Base-by-base conservation (phyloP, 2,888 invertebrate genomes). In the Melipona bicolor region DNA sequence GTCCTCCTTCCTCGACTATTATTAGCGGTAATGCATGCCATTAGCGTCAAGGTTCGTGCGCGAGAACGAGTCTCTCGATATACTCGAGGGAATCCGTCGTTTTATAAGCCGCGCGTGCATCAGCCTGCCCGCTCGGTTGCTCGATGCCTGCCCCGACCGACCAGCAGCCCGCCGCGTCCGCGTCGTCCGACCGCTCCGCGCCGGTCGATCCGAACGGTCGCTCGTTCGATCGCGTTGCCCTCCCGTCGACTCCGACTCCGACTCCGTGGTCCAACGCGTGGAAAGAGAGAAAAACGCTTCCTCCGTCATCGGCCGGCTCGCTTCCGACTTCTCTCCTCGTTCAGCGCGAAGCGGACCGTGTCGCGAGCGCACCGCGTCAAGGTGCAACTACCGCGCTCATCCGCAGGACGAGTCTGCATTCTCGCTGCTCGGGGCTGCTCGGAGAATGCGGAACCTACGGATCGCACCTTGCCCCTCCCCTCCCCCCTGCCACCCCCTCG, bases 1-100 rank as follows among this genome's bases (percentile, higher is more conserved):
- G 9, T 80, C 52, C 73, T 81, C 76, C 68, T 78, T 72, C 81
- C 81, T 77, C 85, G 87, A 91, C 88, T 90, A 91, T 92, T 92
- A 91, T 92, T 91, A 92, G 90, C 90, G 88, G 90, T 92, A 92
- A 92, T 92, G 91, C 91, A 92, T 92, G 91, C 90, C 90, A 92
- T 93, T 93, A 93, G 89, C 92, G 93, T 92, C 91, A 91, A 92
- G 92, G 92, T 91, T 91, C 90, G 90, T 90, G 91, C 89, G 83
- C 88, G 87, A 88, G 89, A 87, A 84, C 83, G 82, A 85, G 87
- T 82, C 85, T 86, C 83, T 88, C 86, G 87, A 90, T 87, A 85
- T 82, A 89, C 89, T 79, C 81, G 81, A 74, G 86, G 83, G 91
- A 90, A 90, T 91, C 79, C 86, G 87, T 82, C 83, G 84, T 83